phyloP scores from a whole-genome alignment of 2,113 vertebrate species.

The Taurulus bubalis region DNA sequence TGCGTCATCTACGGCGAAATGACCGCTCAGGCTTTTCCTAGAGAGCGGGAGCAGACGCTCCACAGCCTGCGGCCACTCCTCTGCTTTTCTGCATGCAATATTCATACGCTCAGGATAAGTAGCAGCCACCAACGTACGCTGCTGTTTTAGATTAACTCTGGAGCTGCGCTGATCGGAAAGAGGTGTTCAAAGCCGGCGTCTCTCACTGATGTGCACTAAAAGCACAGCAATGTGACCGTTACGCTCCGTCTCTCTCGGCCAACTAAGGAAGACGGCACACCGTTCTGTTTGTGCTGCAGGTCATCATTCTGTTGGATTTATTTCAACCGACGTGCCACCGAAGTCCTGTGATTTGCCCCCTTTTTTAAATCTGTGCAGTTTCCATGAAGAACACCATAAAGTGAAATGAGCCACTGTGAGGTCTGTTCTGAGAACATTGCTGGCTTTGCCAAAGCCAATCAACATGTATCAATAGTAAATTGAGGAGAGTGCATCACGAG shows the following conservation, averaged over 20 bases:
- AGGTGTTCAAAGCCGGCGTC: not conserved
- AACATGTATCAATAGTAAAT: slow-evolving; percentile 17
- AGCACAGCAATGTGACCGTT: not conserved
- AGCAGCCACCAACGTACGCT: not conserved
- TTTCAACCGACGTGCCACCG: not conserved
- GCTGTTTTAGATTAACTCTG: slow-evolving; percentile 5
- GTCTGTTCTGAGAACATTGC: not conserved
- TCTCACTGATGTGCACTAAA: not conserved
- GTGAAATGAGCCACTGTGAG: slow-evolving; percentile 2
- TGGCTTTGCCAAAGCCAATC: slow-evolving; percentile 20
- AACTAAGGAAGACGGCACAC: not conserved
- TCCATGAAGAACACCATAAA: slow-evolving; percentile 1
- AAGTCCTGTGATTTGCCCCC: not conserved
- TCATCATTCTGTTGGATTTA: not conserved
- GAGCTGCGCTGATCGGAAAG: not conserved
- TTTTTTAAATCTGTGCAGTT: not conserved
- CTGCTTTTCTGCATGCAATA: not conserved
- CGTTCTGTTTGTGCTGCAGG: not conserved
- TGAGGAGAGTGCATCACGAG: not conserved
- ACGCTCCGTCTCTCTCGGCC: not conserved
- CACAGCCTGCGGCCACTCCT: slow-evolving; percentile 14
- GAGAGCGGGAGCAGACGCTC: slow-evolving; percentile 5
- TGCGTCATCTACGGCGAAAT: slow-evolving; percentile 34
- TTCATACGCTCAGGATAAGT: slow-evolving; percentile 26
- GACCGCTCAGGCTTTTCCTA: slow-evolving; percentile 8